These are phyloP conservation scores for Tridacna crocea DNA, from an alignment of 2,888 invertebrate species.

Conservation along the genomic window DNA sequence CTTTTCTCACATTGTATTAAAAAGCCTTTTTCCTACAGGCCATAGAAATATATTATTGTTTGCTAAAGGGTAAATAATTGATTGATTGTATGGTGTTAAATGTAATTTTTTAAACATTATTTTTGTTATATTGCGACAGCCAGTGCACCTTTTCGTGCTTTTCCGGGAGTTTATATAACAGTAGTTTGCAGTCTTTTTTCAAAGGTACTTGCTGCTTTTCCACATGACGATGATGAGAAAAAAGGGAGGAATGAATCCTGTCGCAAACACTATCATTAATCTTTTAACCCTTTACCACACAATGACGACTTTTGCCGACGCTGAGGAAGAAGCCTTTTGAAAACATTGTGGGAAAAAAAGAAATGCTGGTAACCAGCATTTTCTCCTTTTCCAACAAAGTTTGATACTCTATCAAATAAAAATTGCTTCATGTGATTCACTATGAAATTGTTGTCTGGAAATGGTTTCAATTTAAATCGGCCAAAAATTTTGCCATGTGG, in stretches of 20 bases:
- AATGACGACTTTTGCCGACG: background rate
- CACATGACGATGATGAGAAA: background rate
- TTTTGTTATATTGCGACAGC: background rate
- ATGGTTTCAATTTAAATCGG: too few relatives aligned
- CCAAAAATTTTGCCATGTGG: background rate
- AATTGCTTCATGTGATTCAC: too few relatives aligned
- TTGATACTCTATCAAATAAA: background rate
- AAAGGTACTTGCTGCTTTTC: background rate
- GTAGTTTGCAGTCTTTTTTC: background rate
- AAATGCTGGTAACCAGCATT: background rate
- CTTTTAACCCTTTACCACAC: background rate
- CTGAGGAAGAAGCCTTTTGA: background rate
- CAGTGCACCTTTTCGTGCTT: background rate
- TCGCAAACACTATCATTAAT: background rate
- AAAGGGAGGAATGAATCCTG: background rate
- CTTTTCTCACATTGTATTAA: too few relatives aligned
- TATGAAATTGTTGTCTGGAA: too few relatives aligned
- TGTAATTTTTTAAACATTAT: background rate
- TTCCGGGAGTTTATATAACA: background rate
- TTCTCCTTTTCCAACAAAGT: background rate
- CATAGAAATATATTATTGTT: too few relatives aligned
- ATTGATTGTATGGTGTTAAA: background rate
- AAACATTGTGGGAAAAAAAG: slow-evolving; percentile 15
- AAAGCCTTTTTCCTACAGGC: too few relatives aligned
- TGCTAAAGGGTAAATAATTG: background rate